These are phyloP conservation scores for Adineta ricciae DNA, from an alignment of 2,888 invertebrate species.

Conservation along the genomic window DNA sequence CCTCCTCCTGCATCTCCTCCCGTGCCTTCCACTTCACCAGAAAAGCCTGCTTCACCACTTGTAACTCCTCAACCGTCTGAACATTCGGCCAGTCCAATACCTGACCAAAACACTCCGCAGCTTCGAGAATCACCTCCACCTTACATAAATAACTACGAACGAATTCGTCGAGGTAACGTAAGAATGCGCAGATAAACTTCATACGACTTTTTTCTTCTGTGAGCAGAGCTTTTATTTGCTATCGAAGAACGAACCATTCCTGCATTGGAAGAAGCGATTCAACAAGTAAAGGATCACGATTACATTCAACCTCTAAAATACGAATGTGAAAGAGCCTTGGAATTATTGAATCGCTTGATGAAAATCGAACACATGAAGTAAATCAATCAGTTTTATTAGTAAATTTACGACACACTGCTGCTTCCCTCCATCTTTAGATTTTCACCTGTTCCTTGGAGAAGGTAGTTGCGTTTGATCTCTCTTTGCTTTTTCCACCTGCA, in stretches of 20 bases:
- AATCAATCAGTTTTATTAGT: neutral
- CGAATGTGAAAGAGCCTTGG: slow-evolving; percentile 11
- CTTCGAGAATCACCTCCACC: neutral
- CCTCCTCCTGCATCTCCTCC: too few species aligned
- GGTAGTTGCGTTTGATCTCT: neutral
- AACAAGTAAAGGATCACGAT: slow-evolving; percentile 4
- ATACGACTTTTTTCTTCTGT: too few species aligned
- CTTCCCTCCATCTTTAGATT: neutral
- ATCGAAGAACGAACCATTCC: slow-evolving; percentile 2
- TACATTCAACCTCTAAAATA: slow-evolving; percentile 2
- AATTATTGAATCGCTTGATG: slow-evolving; percentile 3
- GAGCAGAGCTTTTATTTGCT: neutral
- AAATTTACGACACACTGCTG: neutral
- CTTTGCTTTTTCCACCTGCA: neutral
- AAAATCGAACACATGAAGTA: slow-evolving; percentile 21
- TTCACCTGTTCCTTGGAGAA: neutral
- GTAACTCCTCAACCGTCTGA: too few species aligned
- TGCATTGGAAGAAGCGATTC: slow-evolving; percentile 7
- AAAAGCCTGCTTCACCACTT: neutral
- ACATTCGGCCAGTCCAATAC: too few species aligned
- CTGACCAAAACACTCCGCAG: too few species aligned
- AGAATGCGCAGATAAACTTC: neutral
- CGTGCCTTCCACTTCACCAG: too few species aligned
- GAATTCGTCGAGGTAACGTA: neutral
- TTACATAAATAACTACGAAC: neutral